Evolutionary conservation across 2,888 invertebrate genomes (phyloP), one percentile per base, ranked within the genome.

Genomic region (Acanthococcus lagerstroemiae): DNA sequence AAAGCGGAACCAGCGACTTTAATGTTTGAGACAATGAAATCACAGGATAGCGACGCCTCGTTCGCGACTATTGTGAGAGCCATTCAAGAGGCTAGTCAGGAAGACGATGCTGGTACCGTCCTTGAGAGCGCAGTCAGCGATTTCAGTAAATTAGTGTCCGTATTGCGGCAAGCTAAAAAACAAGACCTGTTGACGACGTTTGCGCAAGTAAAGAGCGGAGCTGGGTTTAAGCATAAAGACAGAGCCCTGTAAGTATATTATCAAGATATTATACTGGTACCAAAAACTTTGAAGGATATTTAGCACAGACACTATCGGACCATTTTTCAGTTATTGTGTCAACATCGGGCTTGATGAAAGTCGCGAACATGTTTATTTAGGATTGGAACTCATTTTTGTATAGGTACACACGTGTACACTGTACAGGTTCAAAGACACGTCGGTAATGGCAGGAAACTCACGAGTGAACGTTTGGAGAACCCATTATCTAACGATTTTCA

Each of bases 111-210:
- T 1, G 54, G 52, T 21, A 24, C 25, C n/a, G 1, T 66, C 6
- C 50, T 57, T 7, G 17, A 55, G 6, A 19, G 21, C 22, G 66
- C 50, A 12, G 66, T 90, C 1, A 81, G 80, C 15, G 78, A 79
- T 69, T 87, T 87, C 73, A 79, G 82, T 4, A 81, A 84, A 55
- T 78, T 88, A 50, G 80, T 87, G 69, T 83, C 83, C 75, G 80
- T 87, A 2, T 76, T 91, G 67, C 81, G 86, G 46, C 77, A 78
- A 1, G 81, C 85, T 26, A 83, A 77, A 73, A 84, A 85, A 69
- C 83, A 84, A 9, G 88, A 90, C 68, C 78, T 92, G 17, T 73
- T 84, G n/a, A 80, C 82, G 5, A 82, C 86, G 1, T 87, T 83
- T 75, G 80, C 81, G 67, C 83, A 83, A 73, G 80, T 85, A 15